Evolutionary conservation across 2,797 vertebrate genomes (phyloP), one percentile per base, ranked within the genome.

Genomic region (Merluccius polli): DNA sequence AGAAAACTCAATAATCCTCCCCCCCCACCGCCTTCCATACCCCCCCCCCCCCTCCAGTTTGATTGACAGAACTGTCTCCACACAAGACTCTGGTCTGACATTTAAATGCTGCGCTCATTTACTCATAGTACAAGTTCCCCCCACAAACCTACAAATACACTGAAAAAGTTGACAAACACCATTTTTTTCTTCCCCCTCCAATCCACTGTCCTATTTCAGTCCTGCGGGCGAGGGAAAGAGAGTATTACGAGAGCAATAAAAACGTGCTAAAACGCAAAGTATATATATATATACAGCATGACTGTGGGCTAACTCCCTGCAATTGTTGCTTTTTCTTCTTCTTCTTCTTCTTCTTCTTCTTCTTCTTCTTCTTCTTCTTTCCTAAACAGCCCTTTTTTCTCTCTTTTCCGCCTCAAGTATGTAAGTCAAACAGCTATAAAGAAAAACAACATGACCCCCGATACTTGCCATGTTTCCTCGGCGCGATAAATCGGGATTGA

Each of bases 401-500:
- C 76, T 84, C 82, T 73, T 2, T 85, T 85, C 74, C 70, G 33
- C 27, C 5, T 69, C 6, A 69, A 69, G 13, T 31, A 70, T 33
- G 31, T 29, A 10, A 59, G 52, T 35, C 70, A n/a, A 71, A 73
- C 73, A 59, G 82, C 80, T 80, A 87, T 91, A 90, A 93, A 92
- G 76, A 85, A 79, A 72, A 77, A 81, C 72, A 86, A 87, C 77
- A 92, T 85, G 89, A 82, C 74, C 76, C 74, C 81, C 82, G 87
- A 85, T 86, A 77, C 85, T 77, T 80, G 86, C 86, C 84, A 81
- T 81, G 79, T 67, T 82, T 87, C 87, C 79, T 81, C 29, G 13
- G 85, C 79, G 81, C 79, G 77, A 84, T 93, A 93, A 92, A 94
- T 90, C 80, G 70, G 52, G 79, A 83, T 69, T 75, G 82, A 86